A percentile compares a stretch with the other conserved stretches of the same genome.
These are phyloP conservation scores for Erpetoichthys calabaricus DNA, from an alignment of 2,797 vertebrate genomes.

Conservation along the genomic window DNA sequence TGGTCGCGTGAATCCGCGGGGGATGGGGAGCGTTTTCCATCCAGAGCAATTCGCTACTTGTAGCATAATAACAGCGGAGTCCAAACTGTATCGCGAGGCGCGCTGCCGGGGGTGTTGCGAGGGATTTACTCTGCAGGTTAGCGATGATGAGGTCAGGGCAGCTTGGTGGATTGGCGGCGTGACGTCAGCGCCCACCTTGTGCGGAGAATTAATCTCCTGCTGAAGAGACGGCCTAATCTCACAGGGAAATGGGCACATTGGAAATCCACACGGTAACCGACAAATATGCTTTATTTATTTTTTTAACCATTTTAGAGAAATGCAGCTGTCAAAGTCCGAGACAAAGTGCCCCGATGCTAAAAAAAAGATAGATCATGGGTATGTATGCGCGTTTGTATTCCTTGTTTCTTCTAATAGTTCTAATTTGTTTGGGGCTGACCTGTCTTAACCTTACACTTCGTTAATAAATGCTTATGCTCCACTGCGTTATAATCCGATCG, in stretches of 20 bases:
- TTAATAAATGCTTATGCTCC: too few relatives aligned
- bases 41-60: too few relatives aligned
- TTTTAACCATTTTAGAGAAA: slow-evolving; percentile 7
- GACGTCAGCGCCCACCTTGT: slow-evolving; percentile 52
- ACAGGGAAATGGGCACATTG: slow-evolving; percentile 34
- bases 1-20: too few relatives aligned
- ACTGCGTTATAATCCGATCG: too few relatives aligned
- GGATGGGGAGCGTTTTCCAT: too few relatives aligned
- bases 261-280: slow-evolving; percentile 23
- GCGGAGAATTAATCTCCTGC: slow-evolving; percentile 46
- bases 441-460: too few relatives aligned
- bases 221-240: slow-evolving; percentile 48
- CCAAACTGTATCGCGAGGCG: too few relatives aligned
- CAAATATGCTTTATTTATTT: slow-evolving; percentile 16
- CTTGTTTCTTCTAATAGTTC: too few relatives aligned
- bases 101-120: background rate
- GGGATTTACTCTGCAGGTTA: slow-evolving; percentile 24
- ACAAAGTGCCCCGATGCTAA: slow-evolving; percentile 4
- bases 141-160: slow-evolving; percentile 33
- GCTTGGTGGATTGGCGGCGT: slow-evolving; percentile 44
- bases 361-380: too few relatives aligned
- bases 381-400: too few relatives aligned
- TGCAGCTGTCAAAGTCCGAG: slow-evolving; percentile 11
- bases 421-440: too few relatives aligned
- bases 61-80: too few relatives aligned